phyloP scores from a whole-genome alignment of 2,888 invertebrate genomes.

The Lysandra bellargus region DNA sequence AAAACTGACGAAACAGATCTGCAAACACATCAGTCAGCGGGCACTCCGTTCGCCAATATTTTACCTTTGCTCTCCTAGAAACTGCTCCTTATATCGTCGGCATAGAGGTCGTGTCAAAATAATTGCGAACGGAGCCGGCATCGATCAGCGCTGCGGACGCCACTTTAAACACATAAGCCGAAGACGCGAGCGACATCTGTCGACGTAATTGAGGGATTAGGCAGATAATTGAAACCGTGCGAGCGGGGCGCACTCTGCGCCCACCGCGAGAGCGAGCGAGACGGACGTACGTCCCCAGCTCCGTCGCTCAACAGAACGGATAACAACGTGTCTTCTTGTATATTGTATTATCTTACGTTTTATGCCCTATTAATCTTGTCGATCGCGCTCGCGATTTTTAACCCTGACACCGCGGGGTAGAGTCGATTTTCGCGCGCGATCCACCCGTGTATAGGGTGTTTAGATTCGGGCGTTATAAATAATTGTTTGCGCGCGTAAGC shows the following conservation, averaged over 20 bases:
- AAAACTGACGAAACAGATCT: conserved; percentile 3
- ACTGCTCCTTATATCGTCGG: neutral
- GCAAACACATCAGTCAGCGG: conserved; percentile 3
- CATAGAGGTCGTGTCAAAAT: neutral
- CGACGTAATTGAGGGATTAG: conserved; percentile 85
- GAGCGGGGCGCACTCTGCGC: conserved; percentile 53
- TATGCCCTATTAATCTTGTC: conserved; percentile 79
- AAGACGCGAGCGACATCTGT: conserved; percentile 81
- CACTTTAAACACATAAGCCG: conserved; percentile 80
- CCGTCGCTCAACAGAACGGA: conserved; percentile 74
- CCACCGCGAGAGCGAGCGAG: conserved; percentile 46
- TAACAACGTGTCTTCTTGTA: conserved; percentile 85
- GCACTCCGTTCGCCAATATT: neutral
- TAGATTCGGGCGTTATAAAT: conserved; percentile 72
- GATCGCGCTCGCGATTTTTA: conserved; percentile 47
- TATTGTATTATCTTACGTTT: conserved; percentile 81
- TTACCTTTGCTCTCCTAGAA: neutral
- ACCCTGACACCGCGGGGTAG: conserved; percentile 48
- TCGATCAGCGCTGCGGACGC: conserved; percentile 69
- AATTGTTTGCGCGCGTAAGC: conserved; percentile 77
- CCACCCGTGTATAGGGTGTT: conserved; percentile 55
- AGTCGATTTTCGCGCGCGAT: conserved; percentile 50
- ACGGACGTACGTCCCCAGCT: conserved; percentile 60
- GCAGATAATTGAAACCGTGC: conserved; percentile 83
- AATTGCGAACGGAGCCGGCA: conserved; percentile 47